Evolutionary conservation across 2,113 vertebrate species (phyloP).

Genomic region (Pagrus major): DNA sequence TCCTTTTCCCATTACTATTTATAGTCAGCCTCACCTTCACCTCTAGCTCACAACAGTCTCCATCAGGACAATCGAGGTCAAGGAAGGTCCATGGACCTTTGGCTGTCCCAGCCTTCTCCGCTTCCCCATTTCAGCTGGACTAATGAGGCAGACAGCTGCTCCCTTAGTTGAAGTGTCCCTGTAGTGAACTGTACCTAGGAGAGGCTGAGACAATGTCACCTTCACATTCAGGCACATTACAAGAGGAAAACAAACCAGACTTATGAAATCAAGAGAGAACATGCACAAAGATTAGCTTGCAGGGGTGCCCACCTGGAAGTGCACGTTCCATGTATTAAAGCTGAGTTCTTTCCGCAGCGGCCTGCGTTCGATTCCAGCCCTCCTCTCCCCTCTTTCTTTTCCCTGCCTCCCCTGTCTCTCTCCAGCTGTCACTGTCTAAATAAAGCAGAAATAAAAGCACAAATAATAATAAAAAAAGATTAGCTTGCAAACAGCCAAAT

Average conservation of each 20-base stretch:
- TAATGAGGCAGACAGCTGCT: constrained; percentile 81
- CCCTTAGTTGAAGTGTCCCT: constrained; percentile 68
- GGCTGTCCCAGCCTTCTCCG: constrained; percentile 57
- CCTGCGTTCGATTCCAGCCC: too few relatives aligned
- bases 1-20: constrained; percentile 46
- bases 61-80: constrained; percentile 71
- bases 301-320: too few relatives aligned
- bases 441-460: too few relatives aligned
- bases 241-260: constrained; percentile 49
- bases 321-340: too few relatives aligned
- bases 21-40: constrained; percentile 56
- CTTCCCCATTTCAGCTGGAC: constrained; percentile 64
- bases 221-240: constrained; percentile 68
- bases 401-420: too few relatives aligned
- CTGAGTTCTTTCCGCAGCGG: too few relatives aligned
- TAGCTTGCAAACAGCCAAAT: constrained; percentile 26
- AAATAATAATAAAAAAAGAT: too few relatives aligned
- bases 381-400: too few relatives aligned
- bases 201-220: constrained; percentile 80
- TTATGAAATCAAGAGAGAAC: constrained; percentile 41
- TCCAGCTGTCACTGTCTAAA: too few relatives aligned
- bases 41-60: constrained; percentile 46
- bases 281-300: constrained; percentile 31
- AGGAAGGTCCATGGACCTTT: constrained; percentile 71
- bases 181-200: constrained; percentile 69